Base-by-base conservation (phyloP, 2,888 invertebrate genomes). In the Eristalinus sepulchralis region DNA sequence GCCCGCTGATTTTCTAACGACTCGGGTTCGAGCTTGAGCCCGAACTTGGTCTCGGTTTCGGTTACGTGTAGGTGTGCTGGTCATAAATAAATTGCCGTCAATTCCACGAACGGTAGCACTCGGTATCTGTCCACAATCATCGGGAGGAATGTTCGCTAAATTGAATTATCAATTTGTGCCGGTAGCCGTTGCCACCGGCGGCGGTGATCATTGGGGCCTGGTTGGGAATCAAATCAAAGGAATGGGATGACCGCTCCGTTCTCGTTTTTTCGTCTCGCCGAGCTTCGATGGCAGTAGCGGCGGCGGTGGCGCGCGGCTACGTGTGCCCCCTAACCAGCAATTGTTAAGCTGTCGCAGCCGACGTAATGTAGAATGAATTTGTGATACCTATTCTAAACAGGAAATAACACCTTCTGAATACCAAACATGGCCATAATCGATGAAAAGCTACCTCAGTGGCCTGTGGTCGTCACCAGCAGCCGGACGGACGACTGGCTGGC, bases 141-240 rank as follows among this genome's bases (percentile, higher is more conserved):
- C 62, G 83, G 86, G 78, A 86, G 86, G 86, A 86, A 83, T 83
- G 86, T 75, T 83, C 86, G 83, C 83, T 86, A 86, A 86, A 86
- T 86, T 86, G 85, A 85, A 85, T 85, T 82, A 85, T 85, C 85
- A 82, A 81, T 85, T 85, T 85, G 67, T 77, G 81, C 76, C 71
- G 75, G 71, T 71, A 33, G 57, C 34, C 24, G 6, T 6, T 17
- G 31, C 10, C 59, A 55, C 1, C 24, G 24, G 10, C 24, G 17
- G 22, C 59, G 27, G 27, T n/a, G 31, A 60, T 31, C 27, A n/a
- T 60, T 27, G 27, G 60, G 27, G 27, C 60, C 47, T 47, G 47
- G 10, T 70, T 39, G n/a, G 70, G 70, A 68, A 62, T 31, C 47
- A 57, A 68, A 62, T 31, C 47, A 57, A 62, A 63, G 60, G 72